phyloP scores from a whole-genome alignment of 2,113 vertebrate species.

The Limnothrissa miodon region DNA sequence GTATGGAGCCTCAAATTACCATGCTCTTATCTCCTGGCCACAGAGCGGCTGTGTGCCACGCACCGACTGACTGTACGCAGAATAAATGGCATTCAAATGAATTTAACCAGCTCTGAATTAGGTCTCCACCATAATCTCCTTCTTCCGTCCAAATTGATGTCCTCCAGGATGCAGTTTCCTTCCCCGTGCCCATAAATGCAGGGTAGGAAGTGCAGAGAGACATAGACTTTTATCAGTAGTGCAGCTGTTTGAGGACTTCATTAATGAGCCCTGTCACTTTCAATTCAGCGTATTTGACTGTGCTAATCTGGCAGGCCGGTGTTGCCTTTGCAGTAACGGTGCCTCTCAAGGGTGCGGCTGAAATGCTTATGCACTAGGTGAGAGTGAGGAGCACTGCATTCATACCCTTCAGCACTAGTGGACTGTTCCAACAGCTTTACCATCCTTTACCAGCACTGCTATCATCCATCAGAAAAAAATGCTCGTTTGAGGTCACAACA shows the following conservation, averaged over 20 bases:
- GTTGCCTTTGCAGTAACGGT: slow-evolving; percentile 33
- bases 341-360: slow-evolving; percentile 36
- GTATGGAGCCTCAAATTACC: slow-evolving; percentile 55
- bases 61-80: slow-evolving; percentile 56
- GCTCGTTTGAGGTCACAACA: not conserved
- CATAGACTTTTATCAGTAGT: slow-evolving; percentile 71
- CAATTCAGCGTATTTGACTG: slow-evolving; percentile 67
- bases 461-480: not conserved
- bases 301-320: slow-evolving; percentile 58
- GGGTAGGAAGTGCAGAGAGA: slow-evolving; percentile 69
- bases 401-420: not conserved
- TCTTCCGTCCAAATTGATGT: slow-evolving; percentile 79
- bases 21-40: slow-evolving; percentile 64
- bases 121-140: slow-evolving; percentile 78
- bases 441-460: not conserved
- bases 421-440: not conserved
- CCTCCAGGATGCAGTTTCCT: slow-evolving; percentile 91
- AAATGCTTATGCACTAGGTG: slow-evolving; percentile 18
- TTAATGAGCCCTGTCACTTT: slow-evolving; percentile 68
- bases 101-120: slow-evolving; percentile 92
- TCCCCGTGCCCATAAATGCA: slow-evolving; percentile 63
- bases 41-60: slow-evolving; percentile 67
- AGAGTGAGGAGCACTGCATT: slow-evolving; percentile 9
- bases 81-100: slow-evolving; percentile 98
- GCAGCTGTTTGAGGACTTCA: slow-evolving; percentile 65